Evolutionary conservation across 2,888 invertebrate species (phyloP), one percentile per base, ranked within the genome.

Genomic region (Scaptomyza parva): DNA sequence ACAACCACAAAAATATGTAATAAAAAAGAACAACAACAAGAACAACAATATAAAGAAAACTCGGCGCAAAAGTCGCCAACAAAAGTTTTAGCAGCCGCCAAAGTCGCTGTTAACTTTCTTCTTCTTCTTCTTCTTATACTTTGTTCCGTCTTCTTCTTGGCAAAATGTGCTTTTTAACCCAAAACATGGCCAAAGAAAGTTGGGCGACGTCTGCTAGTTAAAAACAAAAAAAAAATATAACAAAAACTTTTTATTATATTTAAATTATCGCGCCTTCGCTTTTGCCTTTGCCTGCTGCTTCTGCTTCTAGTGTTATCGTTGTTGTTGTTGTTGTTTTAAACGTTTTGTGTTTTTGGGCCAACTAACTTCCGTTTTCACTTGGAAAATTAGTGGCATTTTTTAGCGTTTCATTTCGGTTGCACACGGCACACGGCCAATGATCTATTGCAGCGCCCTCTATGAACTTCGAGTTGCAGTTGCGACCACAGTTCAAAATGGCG

Each of bases 71-170:
- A 81, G 81, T 77, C 76, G 75, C 64, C 73, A 73, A 73, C 69
- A 81, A 87, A 88, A 82, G 74, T 83, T 88, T 88, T 74, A 59
- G 54, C 64, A 66, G 75, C 70, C 72, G 70, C 69, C 74, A 62
- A 22, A 63, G 75, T 51, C 76, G 62, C 67, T 57, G 69, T 65
- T 76, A 76, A 76, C 76, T 76, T 67, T 68, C 30, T n/a, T n/a
- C 63, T 61, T 74, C 47, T 60, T 44, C 52, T 59, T 75, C 68
- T 20, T 47, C 30, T n/a, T 17, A 9, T 37, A n/a, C n/a, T n/a
- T n/a, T n/a, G n/a, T n/a, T n/a, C n/a, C n/a, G n/a, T 40, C 48
- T 48, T 58, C 47, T 58, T 47, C 63, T 64, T 71, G 70, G 71
- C 75, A 68, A 65, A 76, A 63, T 55, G 62, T 72, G 58, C 68